Evolutionary conservation across 1,140 invertebrate genomes (phyloP).

Genomic region (Leptestheria dahalacensis): DNA sequence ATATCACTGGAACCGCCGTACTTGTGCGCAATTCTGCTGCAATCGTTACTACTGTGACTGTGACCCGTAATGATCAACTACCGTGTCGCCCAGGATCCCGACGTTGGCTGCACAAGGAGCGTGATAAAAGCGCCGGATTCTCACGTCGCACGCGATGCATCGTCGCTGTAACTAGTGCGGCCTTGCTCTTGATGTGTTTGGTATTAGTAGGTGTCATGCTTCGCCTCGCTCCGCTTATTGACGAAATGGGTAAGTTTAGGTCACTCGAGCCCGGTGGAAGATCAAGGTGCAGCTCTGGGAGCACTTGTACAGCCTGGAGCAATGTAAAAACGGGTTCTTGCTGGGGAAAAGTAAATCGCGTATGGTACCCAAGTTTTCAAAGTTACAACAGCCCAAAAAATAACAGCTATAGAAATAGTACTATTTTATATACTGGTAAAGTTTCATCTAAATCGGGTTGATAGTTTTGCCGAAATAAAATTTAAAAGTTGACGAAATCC

Average conservation of each 20-base stretch:
- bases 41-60: background rate
- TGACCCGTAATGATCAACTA: background rate
- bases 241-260: constrained; percentile 26
- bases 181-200: constrained; percentile 24
- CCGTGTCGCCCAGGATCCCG: background rate
- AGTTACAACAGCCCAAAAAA: too few relatives aligned
- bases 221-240: constrained; percentile 26
- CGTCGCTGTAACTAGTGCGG: constrained; percentile 23
- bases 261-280: too few relatives aligned
- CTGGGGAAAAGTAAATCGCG: too few relatives aligned
- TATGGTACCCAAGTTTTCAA: too few relatives aligned
- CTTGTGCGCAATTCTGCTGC: background rate
- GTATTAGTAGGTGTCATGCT: constrained; percentile 26
- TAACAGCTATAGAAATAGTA: too few relatives aligned
- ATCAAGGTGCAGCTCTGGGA: too few relatives aligned
- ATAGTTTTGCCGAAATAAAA: too few relatives aligned
- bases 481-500: too few relatives aligned
- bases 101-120: background rate
- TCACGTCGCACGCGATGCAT: constrained; percentile 24
- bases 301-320: too few relatives aligned
- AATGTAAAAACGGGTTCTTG: too few relatives aligned
- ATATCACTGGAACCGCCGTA: background rate
- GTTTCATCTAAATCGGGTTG: too few relatives aligned
- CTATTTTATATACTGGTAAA: too few relatives aligned
- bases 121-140: constrained; percentile 17